Conservation (phyloP, 2,888 invertebrate genomes). For the Hypomecis atomaria region DNA sequence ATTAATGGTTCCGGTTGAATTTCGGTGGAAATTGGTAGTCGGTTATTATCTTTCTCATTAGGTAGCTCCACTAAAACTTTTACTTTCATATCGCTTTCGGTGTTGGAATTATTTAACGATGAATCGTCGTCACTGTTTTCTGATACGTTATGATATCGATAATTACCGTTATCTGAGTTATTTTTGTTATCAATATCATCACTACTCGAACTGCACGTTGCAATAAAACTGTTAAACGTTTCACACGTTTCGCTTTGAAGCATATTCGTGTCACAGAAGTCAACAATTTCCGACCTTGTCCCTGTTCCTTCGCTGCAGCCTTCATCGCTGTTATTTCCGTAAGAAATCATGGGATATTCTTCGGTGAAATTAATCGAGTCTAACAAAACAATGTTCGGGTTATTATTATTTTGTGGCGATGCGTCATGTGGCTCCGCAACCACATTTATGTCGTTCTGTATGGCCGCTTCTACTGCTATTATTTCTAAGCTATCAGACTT, state of each 20-base stretch:
- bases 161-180: slow-evolving; percentile 62
- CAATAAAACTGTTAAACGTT: slow-evolving; percentile 76
- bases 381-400: slow-evolving; percentile 65
- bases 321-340: slow-evolving; percentile 59
- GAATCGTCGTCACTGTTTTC: slow-evolving; percentile 72
- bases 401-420: slow-evolving; percentile 54
- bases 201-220: slow-evolving; percentile 65
- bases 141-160: slow-evolving; percentile 64
- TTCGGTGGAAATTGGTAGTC: slow-evolving; percentile 53
- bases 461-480: slow-evolving; percentile 62
- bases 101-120: slow-evolving; percentile 61
- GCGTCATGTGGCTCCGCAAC: slow-evolving; percentile 56
- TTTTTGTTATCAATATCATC: slow-evolving; percentile 66
- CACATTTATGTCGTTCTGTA: slow-evolving; percentile 60
- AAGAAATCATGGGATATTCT: slow-evolving; percentile 64
- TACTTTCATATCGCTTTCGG: slow-evolving; percentile 68
- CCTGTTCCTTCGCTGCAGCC: slow-evolving; percentile 55
- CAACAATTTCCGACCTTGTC: slow-evolving; percentile 61
- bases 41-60: slow-evolving; percentile 56
- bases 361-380: slow-evolving; percentile 72
- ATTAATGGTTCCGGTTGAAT: slow-evolving; percentile 54
- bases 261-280: slow-evolving; percentile 77
- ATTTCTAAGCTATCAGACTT: slow-evolving; percentile 77
- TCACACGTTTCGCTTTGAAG: slow-evolving; percentile 77
- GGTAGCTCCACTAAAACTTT: slow-evolving; percentile 69